These are phyloP conservation scores for Argyra leucocephala DNA, from an alignment of 2,888 invertebrate genomes.

Conservation along the genomic window DNA sequence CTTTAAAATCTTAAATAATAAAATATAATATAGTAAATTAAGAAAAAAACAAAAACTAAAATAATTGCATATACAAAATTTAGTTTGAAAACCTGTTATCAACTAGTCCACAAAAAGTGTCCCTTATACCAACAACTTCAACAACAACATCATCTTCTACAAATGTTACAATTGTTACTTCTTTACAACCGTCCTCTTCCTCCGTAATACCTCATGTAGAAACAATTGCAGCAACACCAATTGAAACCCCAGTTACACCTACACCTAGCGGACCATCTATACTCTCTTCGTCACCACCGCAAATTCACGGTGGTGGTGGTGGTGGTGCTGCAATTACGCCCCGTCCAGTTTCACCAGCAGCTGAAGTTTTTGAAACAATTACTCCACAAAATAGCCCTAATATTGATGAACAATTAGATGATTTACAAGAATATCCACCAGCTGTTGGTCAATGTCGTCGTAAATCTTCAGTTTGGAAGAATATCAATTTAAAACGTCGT, in stretches of 20 bases:
- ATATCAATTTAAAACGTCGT: constrained; percentile 71
- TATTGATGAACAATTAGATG: constrained; percentile 25
- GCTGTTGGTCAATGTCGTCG: constrained; percentile 44
- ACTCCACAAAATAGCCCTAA: constrained; percentile 30
- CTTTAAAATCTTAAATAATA: too few species aligned
- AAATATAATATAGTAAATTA: too few species aligned
- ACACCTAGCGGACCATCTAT: constrained; percentile 29
- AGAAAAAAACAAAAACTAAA: not conserved
- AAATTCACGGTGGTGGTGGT: not conserved
- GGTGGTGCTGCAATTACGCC: constrained; percentile 32
- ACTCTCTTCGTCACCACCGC: constrained; percentile 35
- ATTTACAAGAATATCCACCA: constrained; percentile 23
- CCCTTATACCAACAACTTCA: constrained; percentile 26
- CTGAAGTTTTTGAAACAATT: constrained; percentile 40
- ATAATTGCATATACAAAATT: not conserved
- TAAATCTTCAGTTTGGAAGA: constrained; percentile 60
- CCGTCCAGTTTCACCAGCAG: constrained; percentile 46
- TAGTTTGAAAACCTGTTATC: constrained; percentile 25
- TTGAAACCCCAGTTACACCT: constrained; percentile 28
- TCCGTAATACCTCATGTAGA: not conserved
- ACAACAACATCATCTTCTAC: constrained; percentile 19
- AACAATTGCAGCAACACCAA: constrained; percentile 1
- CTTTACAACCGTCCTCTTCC: not conserved
- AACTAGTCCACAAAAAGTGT: constrained; percentile 30
- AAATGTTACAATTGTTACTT: constrained; percentile 22